Base-by-base conservation (phyloP, 2,797 vertebrate species). In the Acanthurus lineatus region DNA sequence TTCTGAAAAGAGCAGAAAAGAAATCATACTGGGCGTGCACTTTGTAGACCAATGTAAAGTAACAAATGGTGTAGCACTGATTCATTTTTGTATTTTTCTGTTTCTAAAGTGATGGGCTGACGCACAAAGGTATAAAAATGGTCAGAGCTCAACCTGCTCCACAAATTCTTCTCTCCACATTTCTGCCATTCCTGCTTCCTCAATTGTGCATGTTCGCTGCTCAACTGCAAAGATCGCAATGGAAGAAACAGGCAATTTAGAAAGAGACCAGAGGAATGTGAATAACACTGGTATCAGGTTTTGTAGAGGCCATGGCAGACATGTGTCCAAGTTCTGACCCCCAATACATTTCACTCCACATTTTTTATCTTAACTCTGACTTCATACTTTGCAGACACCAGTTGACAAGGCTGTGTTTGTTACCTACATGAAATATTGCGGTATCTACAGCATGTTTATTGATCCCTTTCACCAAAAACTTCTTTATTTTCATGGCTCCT, bases 111-210 rank as follows among this genome's bases (percentile, higher is more conserved):
- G 49, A 65, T 14, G 28, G 38, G 20, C 11, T 1, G 14, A 5
- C 11, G 9, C 22, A 14, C 52, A 60, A 0, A 58, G 20, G 11
- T 53, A 58, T 38, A 45, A 40, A 20, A 54, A 69, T 14, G 35
- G 49, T 2, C 44, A 69, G 10, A 49, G 64, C 25, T 22, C 38
- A 11, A 38, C 65, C 5, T 59, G 48, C 53, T 60, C 25, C 9
- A 49, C n/a, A 38, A 48, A 59, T 68, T 64, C 58, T 67, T 64
- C 44, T 22, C 48, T 32, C 40, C 16, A 73, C 44, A 57, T 32
- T 69, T 57, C 62, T 14, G 17, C 52, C 51, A 40, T 62, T 42
- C 44, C 51, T 28, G 4, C 49, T 53, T 62, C 49, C 56, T 70
- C 10, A 8, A 9, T 15, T 61, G 56, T 35, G 22, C 14, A 6